phyloP scores from a whole-genome alignment of 2,113 vertebrate species.

The Antennarius striatus region DNA sequence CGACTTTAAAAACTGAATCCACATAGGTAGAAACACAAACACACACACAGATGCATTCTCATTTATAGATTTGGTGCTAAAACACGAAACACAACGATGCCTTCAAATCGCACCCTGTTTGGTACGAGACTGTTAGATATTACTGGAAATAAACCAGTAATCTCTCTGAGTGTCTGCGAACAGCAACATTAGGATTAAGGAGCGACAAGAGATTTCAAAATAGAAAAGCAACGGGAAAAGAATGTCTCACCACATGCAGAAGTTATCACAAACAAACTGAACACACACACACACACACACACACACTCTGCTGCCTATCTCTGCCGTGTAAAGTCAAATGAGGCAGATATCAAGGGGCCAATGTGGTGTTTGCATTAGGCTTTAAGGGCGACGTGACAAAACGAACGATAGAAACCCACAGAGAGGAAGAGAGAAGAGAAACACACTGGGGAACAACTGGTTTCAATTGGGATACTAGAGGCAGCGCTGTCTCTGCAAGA shows the following conservation, averaged over 20 bases:
- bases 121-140: slow-evolving; percentile 81
- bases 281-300: slow-evolving; percentile 26
- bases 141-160: slow-evolving; percentile 92
- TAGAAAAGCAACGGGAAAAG: slow-evolving; percentile 61
- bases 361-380: slow-evolving; percentile 44
- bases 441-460: slow-evolving; percentile 57
- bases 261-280: slow-evolving; percentile 45
- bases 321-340: slow-evolving; percentile 57
- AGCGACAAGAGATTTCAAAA: slow-evolving; percentile 81
- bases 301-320: slow-evolving; percentile 36
- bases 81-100: background rate
- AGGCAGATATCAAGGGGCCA: slow-evolving; percentile 58
- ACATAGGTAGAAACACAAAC: background rate
- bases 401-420: slow-evolving; percentile 59
- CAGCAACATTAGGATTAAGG: slow-evolving; percentile 85
- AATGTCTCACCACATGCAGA: slow-evolving; percentile 47
- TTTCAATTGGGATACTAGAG: slow-evolving; percentile 60
- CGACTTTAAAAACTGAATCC: slow-evolving; percentile 6
- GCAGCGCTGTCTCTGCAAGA: slow-evolving; percentile 24
- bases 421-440: slow-evolving; percentile 18
- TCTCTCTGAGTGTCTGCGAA: slow-evolving; percentile 81
- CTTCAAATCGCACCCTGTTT: slow-evolving; percentile 76
- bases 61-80: background rate
- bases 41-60: slow-evolving; percentile 6
- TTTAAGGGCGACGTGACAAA: slow-evolving; percentile 59